Base-by-base conservation (phyloP, 1,140 invertebrate genomes). In the Galleria mellonella region DNA sequence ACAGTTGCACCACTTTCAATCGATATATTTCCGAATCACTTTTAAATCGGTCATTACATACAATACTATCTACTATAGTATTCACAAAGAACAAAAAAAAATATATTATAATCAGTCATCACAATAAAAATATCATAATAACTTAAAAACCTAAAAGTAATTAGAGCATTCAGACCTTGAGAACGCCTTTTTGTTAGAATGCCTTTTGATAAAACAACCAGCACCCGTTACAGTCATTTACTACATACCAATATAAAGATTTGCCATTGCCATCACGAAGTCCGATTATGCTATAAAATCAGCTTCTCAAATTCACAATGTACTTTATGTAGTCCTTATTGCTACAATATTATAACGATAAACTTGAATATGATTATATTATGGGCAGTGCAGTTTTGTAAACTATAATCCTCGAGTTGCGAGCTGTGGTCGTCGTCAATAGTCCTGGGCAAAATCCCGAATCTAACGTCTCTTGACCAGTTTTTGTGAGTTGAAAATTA, bases 401-500 rank as follows among this genome's bases (percentile, higher is more conserved):
- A 74, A 68, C 63, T 72, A 62, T 50, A 61, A 62, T 79, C 72
- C 72, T 72, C 74, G 59, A 67, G 51, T 56, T 51, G 59, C 55
- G 64, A 72, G 78, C 78, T 31, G 55, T 68, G 66, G 78, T 85
- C 76, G 82, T 85, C 70, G 82, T 61, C 37, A 43, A 59, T 35
- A 54, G 51, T 64, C 60, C 66, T 65, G 54, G 49, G 37, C 42
- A 41, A 40, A 4, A 48, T 47, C 43, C 23, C 36, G 41, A 51
- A 58, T 61, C 82, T 85, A 85, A 88, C 94, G 93, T 94, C 94
- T 94, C 86, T 95, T 95, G 56, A 95, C 94, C 63, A 95, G 89
- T 88, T 95, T 95, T 81, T 95, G 93, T 74, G 93, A 94, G 86
- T 94, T 94, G 87, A 95, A 91, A 86, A 95, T 93, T 85, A 95